Base-by-base conservation (phyloP, 2,888 invertebrate genomes). In the Drosophila putrida region DNA sequence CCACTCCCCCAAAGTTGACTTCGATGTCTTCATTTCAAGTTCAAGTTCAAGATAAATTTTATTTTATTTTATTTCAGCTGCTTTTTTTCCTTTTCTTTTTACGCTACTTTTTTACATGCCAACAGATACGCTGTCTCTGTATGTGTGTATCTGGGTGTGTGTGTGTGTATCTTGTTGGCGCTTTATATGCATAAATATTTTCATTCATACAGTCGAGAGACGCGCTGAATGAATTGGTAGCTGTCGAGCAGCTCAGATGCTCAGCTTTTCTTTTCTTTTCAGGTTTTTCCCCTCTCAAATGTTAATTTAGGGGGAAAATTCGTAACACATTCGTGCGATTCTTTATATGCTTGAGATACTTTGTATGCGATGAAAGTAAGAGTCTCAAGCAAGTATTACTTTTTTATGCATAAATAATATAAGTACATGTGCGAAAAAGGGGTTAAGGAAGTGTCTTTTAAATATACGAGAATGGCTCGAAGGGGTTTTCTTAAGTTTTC, bases 21-120 rank as follows among this genome's bases (percentile, higher is more conserved):
- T 84, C 76, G 81, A 81, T 83, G 78, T 77, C 84, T 85, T 77
- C 77, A 75, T 89, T 87, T 88, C 90, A 90, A 90, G 90, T 90
- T 90, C 90, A 90, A 90, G 90, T 90, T 90, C 90, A 90, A 90
- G 89, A 90, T 90, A 90, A 88, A 90, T 88, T 90, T 89, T 71
- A 82, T 90, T 89, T 84, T 71, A 80, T 75, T 83, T 79, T 79
- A 68, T 78, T 78, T 78, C 59, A 59, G 75, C 73, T 76, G 74
- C 69, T 71, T 80, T 74, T 71, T 84, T 78, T 74, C 53, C 64
- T 78, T 83, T 78, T 75, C 59, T 73, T 76, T 79, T 64, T 57
- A 71, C 74, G 75, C 68, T 72, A 62, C 68, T 67, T 73, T 71
- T 73, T 89, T 84, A 78, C 82, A 87, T 81, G 84, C 73, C 67